phyloP scores from a whole-genome alignment of 2,113 vertebrate species.

The Xiphias gladius region DNA sequence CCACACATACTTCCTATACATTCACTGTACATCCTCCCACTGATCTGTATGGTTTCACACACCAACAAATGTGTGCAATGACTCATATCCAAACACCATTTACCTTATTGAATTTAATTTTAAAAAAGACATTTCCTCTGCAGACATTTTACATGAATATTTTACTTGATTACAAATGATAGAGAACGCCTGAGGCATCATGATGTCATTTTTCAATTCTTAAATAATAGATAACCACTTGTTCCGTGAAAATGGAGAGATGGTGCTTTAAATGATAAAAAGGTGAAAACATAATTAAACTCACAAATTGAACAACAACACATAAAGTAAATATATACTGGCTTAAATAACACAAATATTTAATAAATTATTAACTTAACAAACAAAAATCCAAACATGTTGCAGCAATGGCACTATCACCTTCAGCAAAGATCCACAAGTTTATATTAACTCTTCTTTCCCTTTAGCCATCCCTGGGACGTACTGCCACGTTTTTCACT shows the following conservation, averaged over 20 bases:
- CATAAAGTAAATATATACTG: slow-evolving; percentile 65
- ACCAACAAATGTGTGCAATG: slow-evolving; percentile 5
- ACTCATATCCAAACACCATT: slow-evolving; percentile 6
- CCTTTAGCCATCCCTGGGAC: neutral
- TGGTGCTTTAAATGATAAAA: neutral
- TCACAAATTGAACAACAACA: slow-evolving; percentile 24
- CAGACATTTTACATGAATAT: slow-evolving; percentile 38
- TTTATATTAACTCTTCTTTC: neutral
- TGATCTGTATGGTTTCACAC: slow-evolving; percentile 36
- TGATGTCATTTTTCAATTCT: neutral
- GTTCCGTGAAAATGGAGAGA: slow-evolving; percentile 1
- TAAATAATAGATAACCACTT: slow-evolving; percentile 10
- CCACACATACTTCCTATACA: slow-evolving; percentile 74
- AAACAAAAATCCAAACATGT: slow-evolving; percentile 5
- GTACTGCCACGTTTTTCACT: neutral
- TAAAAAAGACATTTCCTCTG: neutral
- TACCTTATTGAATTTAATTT: neutral
- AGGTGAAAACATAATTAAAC: slow-evolving; percentile 21
- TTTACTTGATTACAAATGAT: slow-evolving; percentile 41
- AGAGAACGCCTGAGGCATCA: slow-evolving; percentile 12
- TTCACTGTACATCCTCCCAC: slow-evolving; percentile 54
- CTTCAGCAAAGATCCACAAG: slow-evolving; percentile 4
- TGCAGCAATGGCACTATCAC: neutral
- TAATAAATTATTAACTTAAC: slow-evolving; percentile 46
- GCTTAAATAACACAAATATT: slow-evolving; percentile 56